Conservation (phyloP, 2,888 invertebrate species). For the Eristalis arbustorum region DNA sequence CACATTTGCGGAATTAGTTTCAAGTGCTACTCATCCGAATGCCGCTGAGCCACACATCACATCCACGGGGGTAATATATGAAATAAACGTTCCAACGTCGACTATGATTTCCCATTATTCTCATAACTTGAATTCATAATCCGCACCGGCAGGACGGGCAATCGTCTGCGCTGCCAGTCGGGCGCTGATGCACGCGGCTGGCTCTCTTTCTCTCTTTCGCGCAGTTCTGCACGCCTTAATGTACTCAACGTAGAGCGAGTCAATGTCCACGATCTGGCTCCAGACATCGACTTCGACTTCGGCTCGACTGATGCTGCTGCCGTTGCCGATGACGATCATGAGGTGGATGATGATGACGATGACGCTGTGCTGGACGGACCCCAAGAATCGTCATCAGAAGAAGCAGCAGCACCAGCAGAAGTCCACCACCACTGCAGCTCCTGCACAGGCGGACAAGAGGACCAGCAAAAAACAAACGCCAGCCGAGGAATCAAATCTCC, state of each 20-base stretch:
- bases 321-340: constrained; percentile 26
- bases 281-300: background rate
- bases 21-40: constrained; percentile 64
- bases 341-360: constrained; percentile 20
- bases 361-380: background rate
- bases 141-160: constrained; percentile 27
- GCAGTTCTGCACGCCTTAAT: constrained; percentile 36
- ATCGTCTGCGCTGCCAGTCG: background rate
- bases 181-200: background rate
- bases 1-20: constrained; percentile 68
- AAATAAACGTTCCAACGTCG: constrained; percentile 68
- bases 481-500: constrained; percentile 56
- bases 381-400: constrained; percentile 21
- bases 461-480: constrained; percentile 20
- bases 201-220: background rate
- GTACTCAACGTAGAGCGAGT: constrained; percentile 48
- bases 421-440: constrained; percentile 28
- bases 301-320: constrained; percentile 12
- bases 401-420: constrained; percentile 29
- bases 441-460: constrained; percentile 30
- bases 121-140: constrained; percentile 71
- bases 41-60: constrained; percentile 58
- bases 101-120: constrained; percentile 70
- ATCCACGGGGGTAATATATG: constrained; percentile 66
- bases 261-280: constrained; percentile 50